These are phyloP conservation scores for Isaurus tuberculatus DNA, from an alignment of 92 coral and sea anemone genomes.

Conservation along the genomic window DNA sequence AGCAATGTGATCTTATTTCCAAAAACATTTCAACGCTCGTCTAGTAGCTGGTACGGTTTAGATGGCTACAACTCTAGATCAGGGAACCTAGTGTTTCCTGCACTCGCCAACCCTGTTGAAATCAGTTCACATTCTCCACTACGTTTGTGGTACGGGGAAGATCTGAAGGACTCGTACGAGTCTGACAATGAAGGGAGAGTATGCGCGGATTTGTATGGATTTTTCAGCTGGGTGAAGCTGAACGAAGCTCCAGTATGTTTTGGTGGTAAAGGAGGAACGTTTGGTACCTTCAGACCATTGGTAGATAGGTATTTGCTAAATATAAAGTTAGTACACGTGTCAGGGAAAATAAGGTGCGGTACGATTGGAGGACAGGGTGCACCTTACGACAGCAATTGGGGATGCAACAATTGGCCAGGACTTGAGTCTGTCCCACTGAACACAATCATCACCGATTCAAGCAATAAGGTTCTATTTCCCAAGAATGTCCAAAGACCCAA, in stretches of 20 bases:
- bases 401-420: slow-evolving; percentile 1
- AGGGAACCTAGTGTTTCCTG: not conserved
- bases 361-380: not conserved
- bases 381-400: not conserved
- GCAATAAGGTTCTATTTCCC: not conserved
- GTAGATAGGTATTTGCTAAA: not conserved
- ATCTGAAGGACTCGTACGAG: not conserved
- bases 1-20: not conserved
- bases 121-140: not conserved
- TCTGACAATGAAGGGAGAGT: slow-evolving; percentile 6
- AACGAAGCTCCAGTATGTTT: not conserved
- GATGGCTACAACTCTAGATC: not conserved
- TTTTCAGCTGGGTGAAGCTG: slow-evolving; percentile 7
- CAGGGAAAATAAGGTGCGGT: not conserved
- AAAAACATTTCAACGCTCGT: not conserved
- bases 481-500: not conserved
- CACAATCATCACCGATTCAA: not conserved
- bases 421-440: not conserved
- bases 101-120: not conserved
- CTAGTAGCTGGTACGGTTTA: not conserved
- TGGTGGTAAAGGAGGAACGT: not conserved
- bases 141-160: slow-evolving; percentile 10
- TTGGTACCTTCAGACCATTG: not conserved
- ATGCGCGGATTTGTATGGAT: not conserved
- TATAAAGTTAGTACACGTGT: not conserved